Evolutionary conservation across 1,140 invertebrate species (phyloP), one percentile per base, ranked within the genome.

Genomic region (Pogonus chalceus): DNA sequence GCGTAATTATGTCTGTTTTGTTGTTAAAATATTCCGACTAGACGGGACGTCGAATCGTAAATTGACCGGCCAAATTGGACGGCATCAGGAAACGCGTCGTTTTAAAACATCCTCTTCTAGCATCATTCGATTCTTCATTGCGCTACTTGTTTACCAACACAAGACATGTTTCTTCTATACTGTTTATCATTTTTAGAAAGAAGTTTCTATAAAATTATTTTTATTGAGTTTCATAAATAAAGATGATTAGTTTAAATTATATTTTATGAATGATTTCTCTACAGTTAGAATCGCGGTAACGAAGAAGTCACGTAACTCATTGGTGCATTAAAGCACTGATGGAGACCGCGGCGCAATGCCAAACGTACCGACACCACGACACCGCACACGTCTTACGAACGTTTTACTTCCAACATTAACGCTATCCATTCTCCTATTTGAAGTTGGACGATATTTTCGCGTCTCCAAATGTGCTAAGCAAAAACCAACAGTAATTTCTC

Each of bases 1-100:
- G 14, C 26, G 37, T 43, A 43, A 43, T 43, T 43, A 43, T 43
- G 18, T 43, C 37, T 43, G 9, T 43, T 43, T 43, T 31, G 4
- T 43, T 43, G 37, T 43, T 43, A 43, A 12, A 43, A 10, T 12
- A 43, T 43, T 12, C 37, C 9, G 37, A 43, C 37, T 43, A 43
- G 37, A 43, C 37, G n/a, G n/a, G n/a, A 43, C 18, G 7, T 7
- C 4, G 9, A 4, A 43, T 43, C 37, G 37, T 43, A 43, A 43
- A 43, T 43, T 18, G 37, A 43, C 9, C 18, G 37, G 14, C 14
- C 18, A 43, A 3, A 43, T 43, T 43, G 9, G 37, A 43, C 9
- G 18, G 7, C 9, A 43, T 43, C 37, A 18, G 37, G 37, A 43
- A 43, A 43, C 18, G 37, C 37, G 18, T 12, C 7, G 9, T 4